Conservation (phyloP, 2,888 invertebrate genomes). For the Ecliptopera silaceata region DNA sequence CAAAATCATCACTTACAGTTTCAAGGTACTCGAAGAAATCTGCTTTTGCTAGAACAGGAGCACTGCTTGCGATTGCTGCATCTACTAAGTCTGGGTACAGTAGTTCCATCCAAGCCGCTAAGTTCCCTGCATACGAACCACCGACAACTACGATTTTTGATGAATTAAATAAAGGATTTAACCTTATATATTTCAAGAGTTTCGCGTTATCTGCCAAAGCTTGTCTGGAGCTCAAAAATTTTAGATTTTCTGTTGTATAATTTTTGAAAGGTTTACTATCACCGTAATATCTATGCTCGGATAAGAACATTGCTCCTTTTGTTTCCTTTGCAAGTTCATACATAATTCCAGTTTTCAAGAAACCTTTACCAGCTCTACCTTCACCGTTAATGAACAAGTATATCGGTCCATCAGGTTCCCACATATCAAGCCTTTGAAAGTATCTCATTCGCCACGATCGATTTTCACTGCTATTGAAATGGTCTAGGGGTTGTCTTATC, state of each 20-base stretch:
- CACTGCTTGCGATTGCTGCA: slow-evolving; percentile 71
- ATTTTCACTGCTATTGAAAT: slow-evolving; percentile 57
- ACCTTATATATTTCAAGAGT: slow-evolving; percentile 53
- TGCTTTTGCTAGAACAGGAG: slow-evolving; percentile 69
- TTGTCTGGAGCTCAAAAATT: slow-evolving; percentile 63
- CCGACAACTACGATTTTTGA: slow-evolving; percentile 71
- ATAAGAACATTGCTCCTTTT: slow-evolving; percentile 63
- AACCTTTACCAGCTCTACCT: slow-evolving; percentile 50
- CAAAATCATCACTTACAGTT: slow-evolving; percentile 64
- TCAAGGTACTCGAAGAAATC: slow-evolving; percentile 72
- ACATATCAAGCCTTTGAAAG: slow-evolving; percentile 59
- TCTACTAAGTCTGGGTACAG: slow-evolving; percentile 67
- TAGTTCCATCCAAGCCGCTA: slow-evolving; percentile 71
- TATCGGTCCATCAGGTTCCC: slow-evolving; percentile 60
- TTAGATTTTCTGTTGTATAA: slow-evolving; percentile 51
- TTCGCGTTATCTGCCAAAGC: slow-evolving; percentile 66
- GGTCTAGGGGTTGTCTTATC: slow-evolving; percentile 66
- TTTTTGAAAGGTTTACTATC: slow-evolving; percentile 62
- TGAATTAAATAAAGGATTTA: slow-evolving; percentile 41
- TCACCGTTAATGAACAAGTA: slow-evolving; percentile 69
- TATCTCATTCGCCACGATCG: slow-evolving; percentile 69
- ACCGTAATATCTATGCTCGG: slow-evolving; percentile 74
- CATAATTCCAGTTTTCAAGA: slow-evolving; percentile 57
- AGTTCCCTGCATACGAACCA: slow-evolving; percentile 71
- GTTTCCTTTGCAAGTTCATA: slow-evolving; percentile 70